Evolutionary conservation across 1,140 invertebrate species (phyloP).

Genomic region (Elymnias hypermnestra): DNA sequence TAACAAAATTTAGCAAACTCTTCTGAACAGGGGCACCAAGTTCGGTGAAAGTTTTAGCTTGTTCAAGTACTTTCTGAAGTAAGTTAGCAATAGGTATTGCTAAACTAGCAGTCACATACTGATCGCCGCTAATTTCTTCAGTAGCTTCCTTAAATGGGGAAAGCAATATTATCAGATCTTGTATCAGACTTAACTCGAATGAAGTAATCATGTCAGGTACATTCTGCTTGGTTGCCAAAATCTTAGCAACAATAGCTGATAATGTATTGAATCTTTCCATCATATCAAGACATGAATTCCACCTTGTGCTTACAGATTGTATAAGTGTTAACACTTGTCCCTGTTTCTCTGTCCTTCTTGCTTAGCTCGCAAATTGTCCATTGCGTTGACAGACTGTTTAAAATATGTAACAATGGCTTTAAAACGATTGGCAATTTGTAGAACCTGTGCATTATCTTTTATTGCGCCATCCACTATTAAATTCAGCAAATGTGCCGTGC

Average conservation of each 20-base stretch:
- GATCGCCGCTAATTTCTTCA: conserved; percentile 26
- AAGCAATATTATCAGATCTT: conserved; percentile 28
- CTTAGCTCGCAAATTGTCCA: conserved; percentile 28
- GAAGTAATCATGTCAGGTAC: conserved; percentile 31
- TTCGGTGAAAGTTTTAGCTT: conserved; percentile 17
- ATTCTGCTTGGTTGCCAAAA: conserved; percentile 29
- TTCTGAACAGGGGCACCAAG: conserved; percentile 14
- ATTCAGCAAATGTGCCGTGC: conserved; percentile 44
- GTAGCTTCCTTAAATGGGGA: conserved; percentile 31
- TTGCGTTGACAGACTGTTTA: conserved; percentile 30
- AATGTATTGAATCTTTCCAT: conserved; percentile 27
- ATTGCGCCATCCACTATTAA: conserved; percentile 34
- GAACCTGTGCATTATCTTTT: conserved; percentile 21
- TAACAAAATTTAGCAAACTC: conserved; percentile 14
- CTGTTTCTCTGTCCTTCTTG: conserved; percentile 28
- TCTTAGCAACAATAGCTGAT: conserved; percentile 33
- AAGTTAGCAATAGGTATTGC: conserved; percentile 36
- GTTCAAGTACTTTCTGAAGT: conserved; percentile 18
- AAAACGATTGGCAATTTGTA: conserved; percentile 21
- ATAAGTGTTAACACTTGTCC: conserved; percentile 31
- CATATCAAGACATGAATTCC: conserved; percentile 31
- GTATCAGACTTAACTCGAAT: conserved; percentile 30
- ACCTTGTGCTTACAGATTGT: conserved; percentile 33
- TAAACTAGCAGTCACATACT: conserved; percentile 34
- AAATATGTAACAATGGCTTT: conserved; percentile 27